Evolutionary conservation across 2,797 vertebrate species (phyloP).

Genomic region (Arctocebus calabarensis): DNA sequence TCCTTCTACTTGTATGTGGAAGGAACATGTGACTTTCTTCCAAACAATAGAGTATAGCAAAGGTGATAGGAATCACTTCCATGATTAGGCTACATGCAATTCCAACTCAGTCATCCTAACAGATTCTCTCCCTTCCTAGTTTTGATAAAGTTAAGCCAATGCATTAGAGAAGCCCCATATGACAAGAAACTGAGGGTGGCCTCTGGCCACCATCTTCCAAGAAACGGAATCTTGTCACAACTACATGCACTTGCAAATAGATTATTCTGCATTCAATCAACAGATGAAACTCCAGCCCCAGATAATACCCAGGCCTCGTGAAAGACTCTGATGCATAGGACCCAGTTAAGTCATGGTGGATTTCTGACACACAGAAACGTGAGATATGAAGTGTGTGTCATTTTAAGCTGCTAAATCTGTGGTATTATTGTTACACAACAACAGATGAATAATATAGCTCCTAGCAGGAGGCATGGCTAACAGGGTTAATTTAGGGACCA

Average conservation of each 20-base stretch:
- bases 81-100: neutral
- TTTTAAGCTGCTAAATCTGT: slow-evolving; percentile 5
- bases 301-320: neutral
- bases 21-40: neutral
- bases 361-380: neutral
- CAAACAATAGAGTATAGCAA: neutral
- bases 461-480: neutral
- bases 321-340: neutral
- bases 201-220: neutral
- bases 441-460: slow-evolving; percentile 4
- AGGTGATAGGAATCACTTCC: neutral
- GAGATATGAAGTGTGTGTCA: neutral
- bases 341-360: neutral
- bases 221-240: neutral
- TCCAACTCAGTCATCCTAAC: neutral
- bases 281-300: neutral
- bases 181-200: neutral
- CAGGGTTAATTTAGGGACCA: neutral
- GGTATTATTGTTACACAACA: neutral
- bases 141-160: slow-evolving; percentile 19
- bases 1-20: neutral
- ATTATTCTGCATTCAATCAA: neutral
- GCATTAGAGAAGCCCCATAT: neutral
- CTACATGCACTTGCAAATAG: neutral
- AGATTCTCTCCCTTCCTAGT: neutral